A percentile compares a stretch with the other conserved stretches of the same genome.
phyloP scores from a whole-genome alignment of 2,113 vertebrate species.

The Cebidichthys violaceus region DNA sequence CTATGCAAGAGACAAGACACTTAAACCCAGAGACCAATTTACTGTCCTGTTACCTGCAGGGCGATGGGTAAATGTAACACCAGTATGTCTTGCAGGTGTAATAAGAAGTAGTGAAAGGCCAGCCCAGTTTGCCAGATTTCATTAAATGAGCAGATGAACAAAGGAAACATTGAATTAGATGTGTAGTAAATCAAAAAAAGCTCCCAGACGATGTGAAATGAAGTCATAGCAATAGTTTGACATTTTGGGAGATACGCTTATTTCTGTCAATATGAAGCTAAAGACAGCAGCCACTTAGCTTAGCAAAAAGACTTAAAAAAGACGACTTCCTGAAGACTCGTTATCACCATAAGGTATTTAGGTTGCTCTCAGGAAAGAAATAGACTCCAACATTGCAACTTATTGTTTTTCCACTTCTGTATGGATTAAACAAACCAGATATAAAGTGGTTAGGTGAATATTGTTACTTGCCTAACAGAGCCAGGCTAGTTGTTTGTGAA shows the following conservation, averaged over 20 bases:
- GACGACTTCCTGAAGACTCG: not conserved
- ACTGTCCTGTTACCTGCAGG: slow-evolving; percentile 44
- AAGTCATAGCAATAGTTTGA: not conserved
- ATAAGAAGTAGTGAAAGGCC: not conserved
- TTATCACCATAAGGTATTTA: not conserved
- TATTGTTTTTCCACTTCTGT: not conserved
- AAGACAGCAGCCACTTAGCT: not conserved
- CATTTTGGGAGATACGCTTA: not conserved
- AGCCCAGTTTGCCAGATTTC: not conserved
- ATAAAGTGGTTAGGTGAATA: not conserved
- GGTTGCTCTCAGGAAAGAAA: not conserved
- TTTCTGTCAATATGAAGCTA: not conserved
- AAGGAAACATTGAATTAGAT: not conserved
- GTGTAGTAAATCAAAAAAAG: not conserved
- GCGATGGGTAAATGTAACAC: not conserved
- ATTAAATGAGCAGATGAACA: slow-evolving; percentile 4
- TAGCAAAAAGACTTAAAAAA: not conserved
- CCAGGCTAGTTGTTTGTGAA: not conserved
- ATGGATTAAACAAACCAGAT: not conserved
- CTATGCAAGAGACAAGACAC: slow-evolving; percentile 56
- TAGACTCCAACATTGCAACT: not conserved
- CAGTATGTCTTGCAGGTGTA: not conserved
- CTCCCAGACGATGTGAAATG: not conserved
- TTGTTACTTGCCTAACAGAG: not conserved
- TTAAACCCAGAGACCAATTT: slow-evolving; percentile 73